These are phyloP conservation scores for Melanotaenia parkinsoni DNA, from an alignment of 2,797 vertebrate species.

Conservation along the genomic window DNA sequence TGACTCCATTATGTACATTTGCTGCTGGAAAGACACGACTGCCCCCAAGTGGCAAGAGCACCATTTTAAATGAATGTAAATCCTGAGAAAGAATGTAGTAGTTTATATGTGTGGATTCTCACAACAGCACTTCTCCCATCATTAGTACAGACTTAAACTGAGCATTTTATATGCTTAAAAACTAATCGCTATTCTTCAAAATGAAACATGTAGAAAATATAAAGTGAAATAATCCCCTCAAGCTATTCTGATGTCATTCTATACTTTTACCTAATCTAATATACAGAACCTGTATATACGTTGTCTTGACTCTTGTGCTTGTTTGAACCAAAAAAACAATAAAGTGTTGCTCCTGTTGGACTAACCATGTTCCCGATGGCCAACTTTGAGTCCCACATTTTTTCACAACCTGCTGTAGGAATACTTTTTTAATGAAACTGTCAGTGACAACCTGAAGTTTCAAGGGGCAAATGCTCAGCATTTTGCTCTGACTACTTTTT, in stretches of 20 bases:
- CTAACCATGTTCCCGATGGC: background rate
- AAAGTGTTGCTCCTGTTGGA: too few species aligned
- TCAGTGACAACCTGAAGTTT: background rate
- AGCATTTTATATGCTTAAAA: background rate
- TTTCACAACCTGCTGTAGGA: background rate
- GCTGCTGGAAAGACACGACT: conserved; percentile 19
- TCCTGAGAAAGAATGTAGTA: conserved; percentile 44
- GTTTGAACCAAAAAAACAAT: background rate
- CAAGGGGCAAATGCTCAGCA: background rate
- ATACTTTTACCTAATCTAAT: background rate
- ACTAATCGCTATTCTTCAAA: background rate
- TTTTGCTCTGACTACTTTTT: background rate
- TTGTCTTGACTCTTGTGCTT: background rate
- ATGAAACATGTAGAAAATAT: background rate
- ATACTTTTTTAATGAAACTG: background rate
- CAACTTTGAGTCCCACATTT: background rate
- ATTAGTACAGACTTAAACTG: background rate
- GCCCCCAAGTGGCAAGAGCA: conserved; percentile 54
- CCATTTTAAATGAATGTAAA: conserved; percentile 24
- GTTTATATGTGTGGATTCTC: background rate
- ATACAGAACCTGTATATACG: background rate
- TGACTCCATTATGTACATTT: background rate
- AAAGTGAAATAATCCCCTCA: background rate
- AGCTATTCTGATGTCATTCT: background rate
- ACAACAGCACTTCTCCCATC: background rate